Conservation (phyloP, 2,797 vertebrate species). For the Falco berigora region DNA sequence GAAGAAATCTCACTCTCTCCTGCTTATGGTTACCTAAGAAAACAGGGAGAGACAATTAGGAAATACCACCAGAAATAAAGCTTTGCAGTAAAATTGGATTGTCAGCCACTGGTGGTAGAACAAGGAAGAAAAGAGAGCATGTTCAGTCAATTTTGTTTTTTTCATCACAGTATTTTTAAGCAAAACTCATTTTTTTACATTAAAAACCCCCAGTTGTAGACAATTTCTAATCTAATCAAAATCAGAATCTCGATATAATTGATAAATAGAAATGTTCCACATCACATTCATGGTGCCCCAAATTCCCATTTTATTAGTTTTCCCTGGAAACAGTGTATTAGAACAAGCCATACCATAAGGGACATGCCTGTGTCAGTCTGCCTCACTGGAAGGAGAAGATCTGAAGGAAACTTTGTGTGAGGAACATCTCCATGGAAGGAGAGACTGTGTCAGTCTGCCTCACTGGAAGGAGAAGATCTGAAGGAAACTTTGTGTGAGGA, state of each 20-base stretch:
- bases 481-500: not conserved
- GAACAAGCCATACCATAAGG: not conserved
- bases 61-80: not conserved
- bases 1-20: not conserved
- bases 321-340: not conserved
- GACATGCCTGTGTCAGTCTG: not conserved
- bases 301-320: not conserved
- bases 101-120: not conserved
- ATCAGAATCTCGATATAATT: not conserved
- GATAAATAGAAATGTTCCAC: not conserved
- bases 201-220: not conserved
- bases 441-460: not conserved
- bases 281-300: not conserved
- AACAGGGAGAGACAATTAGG: not conserved
- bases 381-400: not conserved
- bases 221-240: not conserved
- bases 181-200: not conserved
- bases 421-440: not conserved
- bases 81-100: not conserved
- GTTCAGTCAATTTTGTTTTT: not conserved
- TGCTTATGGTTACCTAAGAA: not conserved
- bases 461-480: not conserved
- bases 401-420: not conserved
- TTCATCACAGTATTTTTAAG: not conserved
- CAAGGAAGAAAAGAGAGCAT: not conserved